Evolutionary conservation across 2,888 invertebrate species (phyloP), one percentile per base, ranked within the genome.

Genomic region (Tachystola acroxantha): DNA sequence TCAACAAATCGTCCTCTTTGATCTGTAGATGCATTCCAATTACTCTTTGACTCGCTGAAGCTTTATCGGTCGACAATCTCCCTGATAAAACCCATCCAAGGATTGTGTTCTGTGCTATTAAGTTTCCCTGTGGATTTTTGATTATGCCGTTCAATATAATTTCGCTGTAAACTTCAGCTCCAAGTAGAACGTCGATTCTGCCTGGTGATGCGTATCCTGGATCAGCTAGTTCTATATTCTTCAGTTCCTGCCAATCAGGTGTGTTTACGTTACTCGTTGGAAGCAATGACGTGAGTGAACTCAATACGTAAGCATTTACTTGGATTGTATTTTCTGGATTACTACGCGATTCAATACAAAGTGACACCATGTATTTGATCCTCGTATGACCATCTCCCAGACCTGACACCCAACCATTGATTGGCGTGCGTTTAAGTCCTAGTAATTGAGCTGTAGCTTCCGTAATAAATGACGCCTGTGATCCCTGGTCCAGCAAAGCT

Each of bases 31-130:
- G 43, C 25, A 43, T 6, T 7, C 25, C 33, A 7, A 34, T 12
- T n/a, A 22, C 22, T 2, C 11, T 3, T n/a, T 32, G 4, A 10
- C 3, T 34, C 2, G 11, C 4, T 7, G 6, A 9, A 19, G n/a
- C 1, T 22, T 6, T n/a, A 10, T 10, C n/a, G 1, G 14, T 10
- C 14, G 19, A 1, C 1, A 37, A 27, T 27, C 20, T 34, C 2
- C 54, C 48, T 2, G 49, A 51, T 6, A 49, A n/a, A 9, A 53
- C 40, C 50, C 49, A 53, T 2, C 50, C 50, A 9, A 53, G 32
- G 2, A 11, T 3, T 1, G 53, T 46, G 12, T 36, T 37, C 34
- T 53, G 48, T 2, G 48, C 49, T 2, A 43, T 36, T 3, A 37
- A 36, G 9, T 28, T 34, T 3, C 42, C 41, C 2, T n/a, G n/a